A percentile compares a stretch with the other conserved stretches of the same genome.
These are phyloP conservation scores for Sminthopsis crassicaudata DNA, from an alignment of 2,113 vertebrate genomes.

Conservation along the genomic window DNA sequence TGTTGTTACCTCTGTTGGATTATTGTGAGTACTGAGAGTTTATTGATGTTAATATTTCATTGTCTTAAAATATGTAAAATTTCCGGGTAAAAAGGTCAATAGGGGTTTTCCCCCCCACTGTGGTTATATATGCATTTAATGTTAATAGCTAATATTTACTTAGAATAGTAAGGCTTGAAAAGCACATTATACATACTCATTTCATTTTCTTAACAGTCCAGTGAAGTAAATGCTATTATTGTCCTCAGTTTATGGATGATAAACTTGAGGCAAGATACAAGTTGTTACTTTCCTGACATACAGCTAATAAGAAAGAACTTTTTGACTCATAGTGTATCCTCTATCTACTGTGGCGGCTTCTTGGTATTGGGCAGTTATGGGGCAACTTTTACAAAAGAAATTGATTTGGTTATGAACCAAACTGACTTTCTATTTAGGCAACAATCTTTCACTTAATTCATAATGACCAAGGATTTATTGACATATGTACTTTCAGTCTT, in stretches of 20 bases:
- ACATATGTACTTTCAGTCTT: neutral
- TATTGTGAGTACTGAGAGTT: neutral
- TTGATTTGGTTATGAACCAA: neutral
- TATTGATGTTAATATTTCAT: conserved; percentile 6
- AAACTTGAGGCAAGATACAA: neutral
- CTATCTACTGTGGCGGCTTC: neutral
- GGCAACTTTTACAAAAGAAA: neutral
- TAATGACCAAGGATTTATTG: neutral
- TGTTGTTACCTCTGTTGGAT: neutral
- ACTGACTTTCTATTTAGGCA: neutral
- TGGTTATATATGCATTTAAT: too few relatives aligned
- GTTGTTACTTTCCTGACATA: neutral
- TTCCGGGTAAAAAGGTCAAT: neutral
- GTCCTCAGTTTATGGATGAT: neutral
- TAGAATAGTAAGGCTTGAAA: neutral
- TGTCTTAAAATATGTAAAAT: conserved; percentile 24
- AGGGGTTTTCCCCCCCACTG: neutral
- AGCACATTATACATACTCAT: neutral
- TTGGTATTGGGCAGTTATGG: neutral
- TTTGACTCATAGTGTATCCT: neutral
- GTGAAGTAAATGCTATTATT: neutral
- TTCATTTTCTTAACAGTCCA: neutral
- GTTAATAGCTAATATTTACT: too few relatives aligned
- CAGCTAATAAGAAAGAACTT: neutral
- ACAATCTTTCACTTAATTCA: neutral